Evolutionary conservation across 1,140 invertebrate genomes (phyloP), one percentile per base, ranked within the genome.

Genomic region (Drosophila kepulauana): DNA sequence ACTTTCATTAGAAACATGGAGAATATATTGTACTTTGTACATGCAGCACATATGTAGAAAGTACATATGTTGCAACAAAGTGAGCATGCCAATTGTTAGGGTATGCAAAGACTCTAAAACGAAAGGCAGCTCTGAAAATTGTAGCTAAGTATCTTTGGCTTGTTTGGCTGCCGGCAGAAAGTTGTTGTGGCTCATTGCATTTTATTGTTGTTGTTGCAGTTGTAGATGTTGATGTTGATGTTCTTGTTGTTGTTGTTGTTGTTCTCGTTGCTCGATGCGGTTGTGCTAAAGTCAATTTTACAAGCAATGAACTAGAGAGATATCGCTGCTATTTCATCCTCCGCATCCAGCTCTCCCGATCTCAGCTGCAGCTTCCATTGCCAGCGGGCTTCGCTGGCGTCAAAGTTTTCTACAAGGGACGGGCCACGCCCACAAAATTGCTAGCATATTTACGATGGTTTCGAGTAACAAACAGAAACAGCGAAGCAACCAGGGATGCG

Each of bases 281-380:
- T 79, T 70, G 38, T 49, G 74, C 84, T 75, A 72, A 80, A 89
- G 85, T 89, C 84, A 88, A 89, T 88, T 88, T 88, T 78, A 82
- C 85, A 84, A 84, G 85, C 85, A 88, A 88, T 89, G 85, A 88
- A 89, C 80, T 89, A 64, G 69, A 67, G 78, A 87, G 82, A 89
- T 88, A 78, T 63, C 30, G 59, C 51, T 66, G 56, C 69, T 56
- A 82, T 73, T 75, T 62, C 49, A 35, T 52, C 51, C 20, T 16
- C 52, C 25, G 30, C 20, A 25, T 56, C 4, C 30, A 43, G 1
- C 30, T 13, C 52, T 20, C 43, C 30, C 8, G 13, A 15, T 38
- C 49, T 43, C 2, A 51, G 35, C 8, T 43, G 45, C 68, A 67
- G 54, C 56, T 52, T 67, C 45, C 16, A 65, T 64, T 57, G 76